Evolutionary conservation across 2,113 vertebrate species (phyloP).

Genomic region (Leuciscus idus): DNA sequence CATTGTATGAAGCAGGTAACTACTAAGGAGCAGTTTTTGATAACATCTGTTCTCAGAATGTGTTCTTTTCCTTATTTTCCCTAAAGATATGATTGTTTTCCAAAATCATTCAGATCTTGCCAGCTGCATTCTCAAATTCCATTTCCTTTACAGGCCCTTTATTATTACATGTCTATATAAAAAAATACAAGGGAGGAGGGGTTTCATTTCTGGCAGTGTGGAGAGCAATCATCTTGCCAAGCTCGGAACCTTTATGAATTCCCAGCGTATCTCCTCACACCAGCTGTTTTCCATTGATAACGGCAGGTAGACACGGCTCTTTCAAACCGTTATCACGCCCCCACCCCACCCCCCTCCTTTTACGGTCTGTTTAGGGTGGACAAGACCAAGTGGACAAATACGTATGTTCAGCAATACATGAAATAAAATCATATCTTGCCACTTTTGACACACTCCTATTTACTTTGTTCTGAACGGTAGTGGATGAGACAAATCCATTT

Average conservation of each 20-base stretch:
- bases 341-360: neutral
- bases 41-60: slow-evolving; percentile 18
- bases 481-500: slow-evolving; percentile 43
- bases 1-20: neutral
- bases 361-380: slow-evolving; percentile 41
- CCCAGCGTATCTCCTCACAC: slow-evolving; percentile 40
- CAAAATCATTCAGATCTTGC: neutral
- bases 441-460: slow-evolving; percentile 4
- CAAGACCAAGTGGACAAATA: slow-evolving; percentile 31
- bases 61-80: neutral
- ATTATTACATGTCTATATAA: slow-evolving; percentile 35
- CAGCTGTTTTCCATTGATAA: slow-evolving; percentile 59
- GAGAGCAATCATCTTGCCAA: slow-evolving; percentile 49
- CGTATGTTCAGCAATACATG: neutral
- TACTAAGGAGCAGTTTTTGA: too few species aligned
- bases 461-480: slow-evolving; percentile 42
- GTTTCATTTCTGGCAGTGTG: slow-evolving; percentile 36
- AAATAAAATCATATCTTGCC: neutral
- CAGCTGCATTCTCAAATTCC: slow-evolving; percentile 37
- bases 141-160: slow-evolving; percentile 50
- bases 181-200: slow-evolving; percentile 27
- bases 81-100: slow-evolving; percentile 23
- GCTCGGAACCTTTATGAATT: slow-evolving; percentile 44
- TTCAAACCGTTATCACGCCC: slow-evolving; percentile 48
- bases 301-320: slow-evolving; percentile 58